Conservation (phyloP, 2,797 vertebrate genomes). For the Psittacula echo region DNA sequence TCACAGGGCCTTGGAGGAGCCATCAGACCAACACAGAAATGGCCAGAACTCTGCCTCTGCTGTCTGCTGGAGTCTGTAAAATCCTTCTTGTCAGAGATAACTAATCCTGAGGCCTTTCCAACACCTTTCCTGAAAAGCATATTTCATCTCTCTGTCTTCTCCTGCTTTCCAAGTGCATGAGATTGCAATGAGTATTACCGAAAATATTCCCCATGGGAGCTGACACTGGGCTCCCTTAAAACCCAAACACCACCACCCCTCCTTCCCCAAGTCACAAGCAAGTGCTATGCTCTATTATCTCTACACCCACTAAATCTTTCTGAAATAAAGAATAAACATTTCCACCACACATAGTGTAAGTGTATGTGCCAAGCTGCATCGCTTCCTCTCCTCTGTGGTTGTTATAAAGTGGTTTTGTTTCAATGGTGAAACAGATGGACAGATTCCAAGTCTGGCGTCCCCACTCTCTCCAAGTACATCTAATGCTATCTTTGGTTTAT, state of each 20-base stretch:
- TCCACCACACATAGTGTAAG: constrained; percentile 64
- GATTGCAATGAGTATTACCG: constrained; percentile 58
- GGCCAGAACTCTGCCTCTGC: background rate
- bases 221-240: constrained; percentile 61
- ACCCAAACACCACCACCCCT: constrained; percentile 45
- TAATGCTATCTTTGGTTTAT: constrained; percentile 50
- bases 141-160: constrained; percentile 51
- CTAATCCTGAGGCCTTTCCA: constrained; percentile 51
- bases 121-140: constrained; percentile 41
- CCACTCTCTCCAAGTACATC: background rate
- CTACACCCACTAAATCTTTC: constrained; percentile 72
- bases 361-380: constrained; percentile 52
- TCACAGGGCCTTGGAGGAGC: background rate
- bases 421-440: constrained; percentile 60
- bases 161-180: constrained; percentile 45
- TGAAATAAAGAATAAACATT: constrained; percentile 74
- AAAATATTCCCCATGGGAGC: constrained; percentile 54
- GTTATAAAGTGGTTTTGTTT: constrained; percentile 68
- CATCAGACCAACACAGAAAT: background rate
- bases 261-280: constrained; percentile 52
- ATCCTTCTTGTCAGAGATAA: constrained; percentile 53
- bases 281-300: constrained; percentile 65
- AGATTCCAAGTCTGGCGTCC: constrained; percentile 51
- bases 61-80: background rate
- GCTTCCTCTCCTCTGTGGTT: constrained; percentile 64